Evolutionary conservation across 2,888 invertebrate species (phyloP).

Genomic region (Operophtera brumata): DNA sequence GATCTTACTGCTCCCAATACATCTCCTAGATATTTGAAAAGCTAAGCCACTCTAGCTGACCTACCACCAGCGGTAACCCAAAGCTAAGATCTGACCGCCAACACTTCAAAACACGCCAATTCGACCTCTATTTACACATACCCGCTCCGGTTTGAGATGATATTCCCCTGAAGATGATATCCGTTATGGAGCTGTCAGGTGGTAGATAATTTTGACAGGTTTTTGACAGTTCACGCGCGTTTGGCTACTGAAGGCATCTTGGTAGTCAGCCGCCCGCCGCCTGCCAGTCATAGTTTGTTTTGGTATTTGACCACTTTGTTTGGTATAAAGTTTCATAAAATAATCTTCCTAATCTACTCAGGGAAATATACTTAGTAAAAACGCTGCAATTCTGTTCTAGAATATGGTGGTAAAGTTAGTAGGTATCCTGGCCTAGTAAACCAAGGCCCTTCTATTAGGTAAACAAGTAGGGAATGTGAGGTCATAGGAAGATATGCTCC

Average conservation of each 20-base stretch:
- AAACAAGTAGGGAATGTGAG: no score
- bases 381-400: no score
- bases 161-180: conserved; percentile 27
- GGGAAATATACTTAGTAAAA: no score
- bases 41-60: conserved; percentile 42
- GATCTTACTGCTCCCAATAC: not conserved
- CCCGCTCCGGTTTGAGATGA: conserved; percentile 18
- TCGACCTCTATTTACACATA: conserved; percentile 26
- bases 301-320: conserved; percentile 45
- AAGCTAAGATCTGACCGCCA: conserved; percentile 50
- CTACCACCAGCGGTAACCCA: conserved; percentile 59
- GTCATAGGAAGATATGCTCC: no score
- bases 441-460: no score
- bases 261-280: conserved; percentile 27
- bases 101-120: conserved; percentile 42
- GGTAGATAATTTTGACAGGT: conserved; percentile 46
- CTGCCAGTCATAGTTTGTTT: conserved; percentile 51
- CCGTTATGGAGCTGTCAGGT: conserved; percentile 44
- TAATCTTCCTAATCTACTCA: not conserved
- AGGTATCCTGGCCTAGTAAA: no score
- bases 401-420: no score
- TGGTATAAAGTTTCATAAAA: conserved; percentile 29
- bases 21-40: conserved; percentile 4
- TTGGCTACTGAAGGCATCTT: conserved; percentile 51
- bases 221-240: conserved; percentile 71